Evolutionary conservation across 2,888 invertebrate species (phyloP), one percentile per base, ranked within the genome.

Genomic region (Bruchidius siliquastri): DNA sequence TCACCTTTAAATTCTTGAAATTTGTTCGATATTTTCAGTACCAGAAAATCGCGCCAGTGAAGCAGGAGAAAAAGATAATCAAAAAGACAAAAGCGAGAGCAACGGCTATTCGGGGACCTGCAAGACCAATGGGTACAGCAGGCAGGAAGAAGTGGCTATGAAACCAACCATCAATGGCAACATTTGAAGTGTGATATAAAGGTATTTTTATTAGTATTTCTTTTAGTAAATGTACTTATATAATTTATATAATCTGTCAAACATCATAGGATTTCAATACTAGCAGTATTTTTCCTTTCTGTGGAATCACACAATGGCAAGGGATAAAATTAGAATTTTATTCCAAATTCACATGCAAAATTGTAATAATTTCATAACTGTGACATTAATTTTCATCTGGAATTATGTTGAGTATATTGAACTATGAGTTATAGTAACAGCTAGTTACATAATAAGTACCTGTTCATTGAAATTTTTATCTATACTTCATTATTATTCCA

Each of bases 21-120:
- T n/a, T n/a, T 67, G 20, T 26, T 69, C 72, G 22, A 3, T 72
- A 69, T 71, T 49, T 66, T 73, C 71, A 75, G 77, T 73, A 13
- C 74, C 77, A 6, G 72, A 75, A 21, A 73, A 73, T 73, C 1
- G 68, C 20, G 71, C 73, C 8, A 72, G 67, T 49, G 49, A 49
- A 13, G 1, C 49, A 13, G 49, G 49, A 13, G 49, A 49, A 13
- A 49, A 49, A 13, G 8, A 4, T 13, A 13, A 49, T 49, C 49
- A 49, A 49, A 49, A 13, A 49, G 49, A 49, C 10, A 49, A 18
- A 13, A 49, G 18, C 49, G 49, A 49, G 1, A 49, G 13, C 18
- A 49, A 18, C 13, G 49, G 49, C 49, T 18, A 49, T 18, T 8
- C 49, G 18, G 6, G 13, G 49, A 49, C 49, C 49, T 49, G 49